These are phyloP conservation scores for Patella caerulea DNA, from an alignment of 2,888 invertebrate species.

Conservation along the genomic window DNA sequence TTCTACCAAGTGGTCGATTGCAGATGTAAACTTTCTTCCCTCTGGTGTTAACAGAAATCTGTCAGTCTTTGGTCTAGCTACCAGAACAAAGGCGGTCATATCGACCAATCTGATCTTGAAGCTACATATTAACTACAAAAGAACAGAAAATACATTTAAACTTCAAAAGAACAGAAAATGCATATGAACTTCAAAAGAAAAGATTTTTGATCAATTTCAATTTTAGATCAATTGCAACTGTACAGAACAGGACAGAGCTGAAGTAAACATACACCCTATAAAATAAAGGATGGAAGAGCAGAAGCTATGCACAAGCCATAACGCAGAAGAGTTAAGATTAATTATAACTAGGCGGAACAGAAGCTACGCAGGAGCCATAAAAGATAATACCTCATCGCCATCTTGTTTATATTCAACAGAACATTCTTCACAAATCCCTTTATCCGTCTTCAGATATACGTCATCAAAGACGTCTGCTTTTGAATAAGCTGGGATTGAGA, in stretches of 20 bases:
- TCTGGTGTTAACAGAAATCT: constrained; percentile 28
- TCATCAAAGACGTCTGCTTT: constrained; percentile 40
- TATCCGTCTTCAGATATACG: constrained; percentile 41
- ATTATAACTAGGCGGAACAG: no score
- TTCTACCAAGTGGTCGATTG: constrained; percentile 32
- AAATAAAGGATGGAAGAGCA: no score
- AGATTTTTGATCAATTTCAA: background rate
- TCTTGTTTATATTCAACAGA: background rate
- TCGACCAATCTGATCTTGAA: constrained; percentile 33
- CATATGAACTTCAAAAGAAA: background rate
- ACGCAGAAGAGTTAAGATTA: no score
- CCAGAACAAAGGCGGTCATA: constrained; percentile 35
- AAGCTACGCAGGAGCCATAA: no score
- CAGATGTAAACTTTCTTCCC: constrained; percentile 31
- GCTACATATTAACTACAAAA: constrained; percentile 34
- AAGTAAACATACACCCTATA: background rate
- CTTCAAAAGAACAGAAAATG: background rate
- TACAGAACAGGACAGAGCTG: background rate
- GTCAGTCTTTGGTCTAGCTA: constrained; percentile 38
- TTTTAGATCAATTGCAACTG: background rate
- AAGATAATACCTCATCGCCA: background rate
- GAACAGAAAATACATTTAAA: background rate
- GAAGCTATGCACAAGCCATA: no score
- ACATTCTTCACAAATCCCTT: constrained; percentile 20
- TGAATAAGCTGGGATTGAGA: constrained; percentile 42